Evolutionary conservation across 2,797 vertebrate species (phyloP).

Genomic region (Microcaecilia unicolor): DNA sequence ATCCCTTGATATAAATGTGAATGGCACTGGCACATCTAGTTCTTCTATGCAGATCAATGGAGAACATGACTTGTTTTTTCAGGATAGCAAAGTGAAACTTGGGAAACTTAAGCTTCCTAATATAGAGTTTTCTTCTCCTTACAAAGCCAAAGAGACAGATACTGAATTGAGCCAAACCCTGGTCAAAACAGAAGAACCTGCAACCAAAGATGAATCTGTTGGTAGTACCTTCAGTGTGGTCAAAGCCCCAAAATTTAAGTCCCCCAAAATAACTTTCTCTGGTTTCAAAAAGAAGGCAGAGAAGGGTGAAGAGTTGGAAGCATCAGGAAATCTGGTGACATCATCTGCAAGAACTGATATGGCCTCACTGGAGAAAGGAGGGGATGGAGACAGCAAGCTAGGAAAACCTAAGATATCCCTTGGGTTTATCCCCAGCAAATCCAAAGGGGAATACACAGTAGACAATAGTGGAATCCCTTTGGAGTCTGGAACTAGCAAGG

Average conservation of each 20-base stretch:
- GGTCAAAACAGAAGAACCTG: conserved; percentile 17
- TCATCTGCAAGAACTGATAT: conserved; percentile 57
- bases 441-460: conserved; percentile 34
- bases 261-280: conserved; percentile 34
- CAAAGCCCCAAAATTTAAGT: conserved; percentile 27
- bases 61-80: conserved; percentile 30
- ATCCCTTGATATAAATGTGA: conserved; percentile 20
- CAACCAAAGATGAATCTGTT: conserved; percentile 12
- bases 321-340: conserved; percentile 29
- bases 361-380: conserved; percentile 1
- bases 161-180: conserved; percentile 21
- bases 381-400: conserved; percentile 41
- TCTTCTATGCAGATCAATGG: conserved; percentile 30
- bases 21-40: conserved; percentile 1
- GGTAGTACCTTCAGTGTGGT: neutral
- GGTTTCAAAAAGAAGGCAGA: conserved; percentile 34
- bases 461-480: conserved; percentile 1
- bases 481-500: neutral
- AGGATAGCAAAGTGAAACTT: conserved; percentile 37
- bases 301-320: conserved; percentile 4
- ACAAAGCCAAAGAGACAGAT: conserved; percentile 36
- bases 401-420: conserved; percentile 35
- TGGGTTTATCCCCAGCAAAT: conserved; percentile 36
- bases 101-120: conserved; percentile 65
- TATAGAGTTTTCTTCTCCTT: conserved; percentile 60